Base-by-base conservation (phyloP, 2,113 vertebrate species). In the Thamnaconus septentrionalis region DNA sequence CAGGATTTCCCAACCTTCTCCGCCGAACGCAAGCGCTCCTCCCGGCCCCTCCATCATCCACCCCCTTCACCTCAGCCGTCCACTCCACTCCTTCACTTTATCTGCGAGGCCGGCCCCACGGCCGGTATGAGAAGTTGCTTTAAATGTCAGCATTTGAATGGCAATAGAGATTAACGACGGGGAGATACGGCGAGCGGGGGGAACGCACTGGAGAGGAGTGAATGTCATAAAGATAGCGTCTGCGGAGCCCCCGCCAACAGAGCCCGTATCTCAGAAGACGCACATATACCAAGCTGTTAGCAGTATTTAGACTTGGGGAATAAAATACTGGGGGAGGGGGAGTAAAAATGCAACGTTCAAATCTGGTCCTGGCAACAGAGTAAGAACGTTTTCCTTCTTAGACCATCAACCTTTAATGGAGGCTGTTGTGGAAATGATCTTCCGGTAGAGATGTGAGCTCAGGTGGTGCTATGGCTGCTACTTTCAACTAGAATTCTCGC, bases 81-180 rank as follows among this genome's bases (percentile, higher is more conserved):
- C 58, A 48, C 53, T 52, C 8, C 8, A 53, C 68, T 52, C 47
- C 70, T 31, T 31, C 44, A 66, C 62, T 61, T 84, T 83, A 88
- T 85, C 87, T 81, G 61, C 45, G 61, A 53, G 56, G 39, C 61
- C 60, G 63, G 31, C 58, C 40, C 39, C 31, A 50, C 69, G 72
- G 71, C 53, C 80, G 60, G 76, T 65, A 59, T 69, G 76, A 73
- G 81, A 88, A 83, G 81, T 81, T 71, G 61, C 79, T 84, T 78
- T 79, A 88, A 90, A 90, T 90, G 87, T 84, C 87, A 88, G 78
- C 71, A 88, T 90, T 82, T 87, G 84, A 88, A 87, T 89, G 81
- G 85, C 58, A 89, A 83, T 76, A 71, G 75, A 87, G 87, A 87
- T 89, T 75, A 86, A 87, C 39, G 57, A 81, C 56, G 42, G 66